Evolutionary conservation across 2,888 invertebrate species (phyloP), one percentile per base, ranked within the genome.

Genomic region (Eupeodes luniger): DNA sequence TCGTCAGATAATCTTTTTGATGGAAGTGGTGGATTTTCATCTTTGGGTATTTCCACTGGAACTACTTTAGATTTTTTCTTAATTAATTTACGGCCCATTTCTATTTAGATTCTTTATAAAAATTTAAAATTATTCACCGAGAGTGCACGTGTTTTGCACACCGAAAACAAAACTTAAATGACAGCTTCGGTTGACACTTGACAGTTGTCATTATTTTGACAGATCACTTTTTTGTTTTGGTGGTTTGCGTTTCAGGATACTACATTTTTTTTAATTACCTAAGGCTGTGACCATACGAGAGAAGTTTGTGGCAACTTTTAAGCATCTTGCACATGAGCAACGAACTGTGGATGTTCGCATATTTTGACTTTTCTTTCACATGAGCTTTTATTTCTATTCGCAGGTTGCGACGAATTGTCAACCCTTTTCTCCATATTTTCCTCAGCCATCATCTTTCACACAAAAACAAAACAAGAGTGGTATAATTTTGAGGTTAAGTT

Each of bases 1-100:
- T 97, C 97, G 92, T 97, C 96, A 0, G 97, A 97, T 91, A 94
- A 94, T 91, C 97, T 94, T 82, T 95, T 95, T 5, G 95, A 93
- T 10, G 96, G 95, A 69, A 95, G 92, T 34, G 94, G 93, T 7
- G 91, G 89, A 85, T 92, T 92, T 81, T 93, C 93, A 77, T 93
- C 92, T 84, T 92, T 92, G 82, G 94, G 93, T 85, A 94, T 94
- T 86, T 92, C 92, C 64, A 93, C 92, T 74, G 91, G 90, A 55
- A 91, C 89, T 0, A 81, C 80, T 67, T 91, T 91, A 59, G 81
- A 74, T 59, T 91, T 91, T 67, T 91, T 92, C 77, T 92, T 92
- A 89, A 90, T 90, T 0, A 90, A 90, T 86, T 92, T 92, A 51
- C 91, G 91, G 5, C 91, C 92, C 92, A 92, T 92, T 89, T 75